Percentiles rank a stretch among this genome's conserved stretches.
Evolutionary conservation across 2,113 vertebrate genomes (phyloP).

Genomic region (Sula dactylatra): DNA sequence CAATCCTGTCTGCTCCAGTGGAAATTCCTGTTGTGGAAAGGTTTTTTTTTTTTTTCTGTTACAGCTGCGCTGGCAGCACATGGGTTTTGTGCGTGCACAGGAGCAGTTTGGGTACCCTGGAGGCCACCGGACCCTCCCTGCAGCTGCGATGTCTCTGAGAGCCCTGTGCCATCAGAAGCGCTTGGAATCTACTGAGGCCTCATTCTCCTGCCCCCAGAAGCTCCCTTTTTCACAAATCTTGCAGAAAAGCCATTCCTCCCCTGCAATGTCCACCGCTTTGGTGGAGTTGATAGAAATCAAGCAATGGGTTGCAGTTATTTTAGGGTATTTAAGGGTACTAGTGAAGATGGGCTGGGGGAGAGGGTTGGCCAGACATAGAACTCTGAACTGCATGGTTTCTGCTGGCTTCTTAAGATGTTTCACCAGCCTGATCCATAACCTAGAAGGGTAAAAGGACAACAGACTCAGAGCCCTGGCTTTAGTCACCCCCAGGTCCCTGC

Average conservation of each 20-base stretch:
- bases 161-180: background rate
- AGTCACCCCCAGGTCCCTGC: background rate
- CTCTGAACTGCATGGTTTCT: background rate
- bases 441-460: background rate
- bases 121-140: background rate
- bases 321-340: background rate
- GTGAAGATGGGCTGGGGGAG: background rate
- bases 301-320: background rate
- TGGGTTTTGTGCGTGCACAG: background rate
- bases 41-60: background rate
- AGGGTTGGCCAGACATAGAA: background rate
- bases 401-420: background rate
- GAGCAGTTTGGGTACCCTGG: background rate
- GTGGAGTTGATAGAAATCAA: background rate
- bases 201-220: background rate
- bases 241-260: background rate
- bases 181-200: background rate
- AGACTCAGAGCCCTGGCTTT: background rate
- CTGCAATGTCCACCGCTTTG: accelerated
- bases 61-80: background rate
- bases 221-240: background rate
- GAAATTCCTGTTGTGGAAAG: background rate
- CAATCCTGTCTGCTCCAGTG: background rate
- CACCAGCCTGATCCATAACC: background rate
- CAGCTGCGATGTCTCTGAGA: accelerated